Evolutionary conservation across 2,888 invertebrate species (phyloP).

Genomic region (Tuberolachnus salignus): DNA sequence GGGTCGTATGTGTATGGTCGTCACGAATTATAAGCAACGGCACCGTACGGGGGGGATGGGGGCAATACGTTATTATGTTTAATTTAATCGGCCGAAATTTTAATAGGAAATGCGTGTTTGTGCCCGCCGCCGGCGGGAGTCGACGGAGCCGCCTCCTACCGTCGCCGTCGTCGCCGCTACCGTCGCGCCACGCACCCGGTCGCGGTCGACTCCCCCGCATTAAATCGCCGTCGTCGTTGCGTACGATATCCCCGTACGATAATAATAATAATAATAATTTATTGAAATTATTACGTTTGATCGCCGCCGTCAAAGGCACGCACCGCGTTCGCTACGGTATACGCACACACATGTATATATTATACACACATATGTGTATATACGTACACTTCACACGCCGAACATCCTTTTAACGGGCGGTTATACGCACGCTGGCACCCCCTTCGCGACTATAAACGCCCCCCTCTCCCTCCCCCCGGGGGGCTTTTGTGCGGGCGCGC

Average conservation of each 20-base stretch:
- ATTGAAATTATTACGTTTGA: slow-evolving; percentile 46
- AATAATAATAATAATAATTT: slow-evolving; percentile 34
- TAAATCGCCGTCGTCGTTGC: slow-evolving; percentile 20
- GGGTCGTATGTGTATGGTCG: too few relatives aligned
- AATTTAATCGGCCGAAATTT: background rate
- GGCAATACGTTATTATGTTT: too few relatives aligned
- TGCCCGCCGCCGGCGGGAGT: background rate
- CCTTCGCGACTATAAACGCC: slow-evolving; percentile 8
- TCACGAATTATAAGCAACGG: too few relatives aligned
- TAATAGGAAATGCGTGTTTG: background rate
- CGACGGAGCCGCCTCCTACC: too few relatives aligned
- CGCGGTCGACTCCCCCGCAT: too few relatives aligned
- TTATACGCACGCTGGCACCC: background rate
- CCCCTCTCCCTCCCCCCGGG: too few relatives aligned
- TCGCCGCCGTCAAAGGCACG: slow-evolving; percentile 33
- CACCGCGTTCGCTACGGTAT: background rate
- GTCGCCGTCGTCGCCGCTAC: too few relatives aligned
- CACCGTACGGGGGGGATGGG: too few relatives aligned
- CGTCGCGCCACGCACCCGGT: too few relatives aligned
- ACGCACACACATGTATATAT: too few relatives aligned
- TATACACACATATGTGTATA: too few relatives aligned
- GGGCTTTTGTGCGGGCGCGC: slow-evolving; percentile 33
- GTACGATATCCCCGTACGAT: background rate
- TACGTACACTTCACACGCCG: background rate
- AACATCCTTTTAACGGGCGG: slow-evolving; percentile 16